Evolutionary conservation across 2,888 invertebrate species (phyloP).

Genomic region (Xestia rhomboidea): DNA sequence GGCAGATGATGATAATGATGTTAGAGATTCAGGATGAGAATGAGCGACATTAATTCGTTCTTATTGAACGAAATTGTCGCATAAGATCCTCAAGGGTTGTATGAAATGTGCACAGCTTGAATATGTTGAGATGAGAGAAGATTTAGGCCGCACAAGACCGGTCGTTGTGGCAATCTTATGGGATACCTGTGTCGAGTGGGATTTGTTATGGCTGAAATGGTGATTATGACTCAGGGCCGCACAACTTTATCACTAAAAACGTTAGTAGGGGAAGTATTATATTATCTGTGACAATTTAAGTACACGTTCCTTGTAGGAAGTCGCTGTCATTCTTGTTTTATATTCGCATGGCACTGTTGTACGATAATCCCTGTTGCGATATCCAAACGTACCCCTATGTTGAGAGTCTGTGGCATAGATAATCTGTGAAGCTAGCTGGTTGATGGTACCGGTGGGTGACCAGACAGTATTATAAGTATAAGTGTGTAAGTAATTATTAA

Average conservation of each 20-base stretch:
- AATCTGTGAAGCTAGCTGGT: no score
- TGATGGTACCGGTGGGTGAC: no score
- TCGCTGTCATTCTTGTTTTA: neutral
- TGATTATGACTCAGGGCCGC: no score
- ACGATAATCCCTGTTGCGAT: no score
- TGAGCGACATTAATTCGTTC: neutral
- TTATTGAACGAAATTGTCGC: neutral
- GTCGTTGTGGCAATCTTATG: neutral
- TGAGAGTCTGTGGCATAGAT: no score
- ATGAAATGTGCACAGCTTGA: neutral
- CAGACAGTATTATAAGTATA: no score
- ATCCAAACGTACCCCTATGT: no score
- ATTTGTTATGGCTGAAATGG: neutral
- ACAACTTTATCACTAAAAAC: neutral
- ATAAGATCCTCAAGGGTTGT: neutral
- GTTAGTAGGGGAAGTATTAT: no score
- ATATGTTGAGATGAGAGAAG: neutral
- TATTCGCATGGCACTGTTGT: no score
- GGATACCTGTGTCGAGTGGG: neutral
- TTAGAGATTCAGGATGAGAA: neutral
- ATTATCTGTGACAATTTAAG: no score
- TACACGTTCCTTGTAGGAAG: neutral
- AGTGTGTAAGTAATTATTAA: no score
- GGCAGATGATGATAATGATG: neutral
- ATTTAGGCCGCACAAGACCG: no score